These are phyloP conservation scores for Pogonomyrmex barbatus DNA, from an alignment of 1,140 invertebrate genomes.

Conservation along the genomic window DNA sequence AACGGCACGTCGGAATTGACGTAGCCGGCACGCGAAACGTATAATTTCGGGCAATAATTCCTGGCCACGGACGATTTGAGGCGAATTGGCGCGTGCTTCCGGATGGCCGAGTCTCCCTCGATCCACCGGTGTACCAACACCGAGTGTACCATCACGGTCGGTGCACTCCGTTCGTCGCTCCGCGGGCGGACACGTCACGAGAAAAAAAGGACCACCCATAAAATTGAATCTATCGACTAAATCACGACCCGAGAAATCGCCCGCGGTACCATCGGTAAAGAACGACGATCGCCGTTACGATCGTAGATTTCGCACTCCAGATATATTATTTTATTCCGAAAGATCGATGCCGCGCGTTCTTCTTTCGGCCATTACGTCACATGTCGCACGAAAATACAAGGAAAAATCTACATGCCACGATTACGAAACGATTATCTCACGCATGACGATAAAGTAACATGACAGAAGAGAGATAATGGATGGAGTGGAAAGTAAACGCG, in stretches of 20 bases:
- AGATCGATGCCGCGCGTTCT: neutral
- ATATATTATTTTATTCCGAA: conserved; percentile 30
- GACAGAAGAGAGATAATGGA: neutral
- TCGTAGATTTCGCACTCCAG: conserved; percentile 30
- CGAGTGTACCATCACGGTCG: conserved; percentile 28
- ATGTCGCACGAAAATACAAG: neutral
- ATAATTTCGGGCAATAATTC: conserved; percentile 75
- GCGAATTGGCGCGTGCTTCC: conserved; percentile 78
- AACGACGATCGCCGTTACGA: conserved; percentile 9
- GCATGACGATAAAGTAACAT: neutral
- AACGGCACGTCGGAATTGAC: conserved; percentile 48
- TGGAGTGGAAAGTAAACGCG: neutral
- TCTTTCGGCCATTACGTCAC: conserved; percentile 9
- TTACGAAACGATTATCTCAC: conserved; percentile 8
- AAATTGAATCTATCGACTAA: conserved; percentile 76
- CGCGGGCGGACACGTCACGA: conserved; percentile 14
- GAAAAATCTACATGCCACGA: neutral
- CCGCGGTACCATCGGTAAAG: conserved; percentile 36
- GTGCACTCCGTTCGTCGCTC: neutral
- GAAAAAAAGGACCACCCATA: conserved; percentile 66
- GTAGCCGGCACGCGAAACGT: conserved; percentile 60
- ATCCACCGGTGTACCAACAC: conserved; percentile 28
- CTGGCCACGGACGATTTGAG: conserved; percentile 78
- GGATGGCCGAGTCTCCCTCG: conserved; percentile 64
- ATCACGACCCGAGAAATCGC: conserved; percentile 71